These are phyloP conservation scores for Phenganax stokvisi DNA, from an alignment of 92 coral and sea anemone species.

Conservation along the genomic window DNA sequence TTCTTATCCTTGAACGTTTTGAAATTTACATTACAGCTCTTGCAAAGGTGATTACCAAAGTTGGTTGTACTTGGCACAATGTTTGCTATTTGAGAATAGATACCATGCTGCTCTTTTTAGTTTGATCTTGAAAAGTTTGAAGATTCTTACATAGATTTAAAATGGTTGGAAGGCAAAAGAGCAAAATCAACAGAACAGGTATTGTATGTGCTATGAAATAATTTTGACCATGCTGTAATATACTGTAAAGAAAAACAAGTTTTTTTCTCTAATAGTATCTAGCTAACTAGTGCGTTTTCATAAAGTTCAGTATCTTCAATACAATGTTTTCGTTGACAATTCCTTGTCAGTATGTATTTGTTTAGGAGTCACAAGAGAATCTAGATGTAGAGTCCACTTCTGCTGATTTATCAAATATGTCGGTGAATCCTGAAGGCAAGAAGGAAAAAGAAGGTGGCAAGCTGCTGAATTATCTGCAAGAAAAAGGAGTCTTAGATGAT, in stretches of 20 bases:
- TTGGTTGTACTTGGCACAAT: not conserved
- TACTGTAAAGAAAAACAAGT: too few species aligned
- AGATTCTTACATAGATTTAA: constrained; percentile 83
- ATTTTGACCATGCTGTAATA: not conserved
- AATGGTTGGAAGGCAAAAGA: constrained; percentile 82
- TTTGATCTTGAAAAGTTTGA: constrained; percentile 92
- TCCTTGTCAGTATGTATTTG: not conserved
- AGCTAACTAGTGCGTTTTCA: too few species aligned
- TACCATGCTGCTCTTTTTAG: constrained; percentile 39
- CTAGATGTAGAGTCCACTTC: constrained; percentile 3
- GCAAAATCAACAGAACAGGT: constrained; percentile 27
- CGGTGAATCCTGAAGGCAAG: constrained; percentile 14
- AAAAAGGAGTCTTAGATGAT: constrained; percentile 43
- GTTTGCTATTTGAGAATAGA: not conserved
- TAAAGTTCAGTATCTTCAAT: too few species aligned
- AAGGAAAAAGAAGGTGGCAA: constrained; percentile 32
- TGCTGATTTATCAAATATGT: constrained; percentile 54
- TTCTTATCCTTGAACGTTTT: constrained; percentile 62
- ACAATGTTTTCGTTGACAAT: too few species aligned
- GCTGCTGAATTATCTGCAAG: constrained; percentile 38
- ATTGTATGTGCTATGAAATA: not conserved
- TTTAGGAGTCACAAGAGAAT: constrained; percentile 1
- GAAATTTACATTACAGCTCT: constrained; percentile 67
- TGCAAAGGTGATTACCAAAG: constrained; percentile 60
- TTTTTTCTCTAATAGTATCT: too few species aligned